phyloP scores from a whole-genome alignment of 2,888 invertebrate species.

The Epinotia brunnichana region DNA sequence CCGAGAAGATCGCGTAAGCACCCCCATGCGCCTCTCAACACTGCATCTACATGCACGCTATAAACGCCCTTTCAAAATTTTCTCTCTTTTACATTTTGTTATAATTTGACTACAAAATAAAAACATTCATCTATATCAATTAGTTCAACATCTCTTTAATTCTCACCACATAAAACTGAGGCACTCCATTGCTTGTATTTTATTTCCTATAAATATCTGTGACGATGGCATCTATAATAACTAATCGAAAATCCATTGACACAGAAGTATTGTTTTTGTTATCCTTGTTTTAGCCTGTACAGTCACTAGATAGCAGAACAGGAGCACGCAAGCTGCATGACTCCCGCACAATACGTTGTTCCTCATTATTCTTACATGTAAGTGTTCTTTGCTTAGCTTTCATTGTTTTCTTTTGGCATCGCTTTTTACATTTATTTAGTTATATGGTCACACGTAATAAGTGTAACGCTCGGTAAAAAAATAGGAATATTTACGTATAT shows the following conservation, averaged over 20 bases:
- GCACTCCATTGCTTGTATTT: slow-evolving; percentile 26
- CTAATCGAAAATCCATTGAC: slow-evolving; percentile 12
- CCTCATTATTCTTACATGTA: slow-evolving; percentile 62
- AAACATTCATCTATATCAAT: neutral
- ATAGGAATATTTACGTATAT: neutral
- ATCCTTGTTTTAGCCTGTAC: slow-evolving; percentile 63
- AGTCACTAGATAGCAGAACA: slow-evolving; percentile 72
- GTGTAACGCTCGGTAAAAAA: slow-evolving; percentile 4
- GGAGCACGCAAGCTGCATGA: slow-evolving; percentile 76
- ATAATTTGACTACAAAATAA: slow-evolving; percentile 8
- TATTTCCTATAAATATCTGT: slow-evolving; percentile 14
- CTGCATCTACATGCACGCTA: slow-evolving; percentile 62
- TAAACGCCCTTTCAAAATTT: slow-evolving; percentile 36
- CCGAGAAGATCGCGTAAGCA: slow-evolving; percentile 96
- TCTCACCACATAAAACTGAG: neutral
- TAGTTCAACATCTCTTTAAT: slow-evolving; percentile 4
- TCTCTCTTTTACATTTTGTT: slow-evolving; percentile 36
- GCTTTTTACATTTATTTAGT: slow-evolving; percentile 45
- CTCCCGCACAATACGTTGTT: slow-evolving; percentile 67
- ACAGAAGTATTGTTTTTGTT: slow-evolving; percentile 37
- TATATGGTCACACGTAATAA: neutral
- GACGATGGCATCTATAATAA: slow-evolving; percentile 6
- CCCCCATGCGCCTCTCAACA: slow-evolving; percentile 49
- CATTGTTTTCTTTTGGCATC: slow-evolving; percentile 47
- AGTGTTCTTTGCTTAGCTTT: slow-evolving; percentile 55